A percentile compares a stretch with the other conserved stretches of the same genome.
These are phyloP conservation scores for Conomelus anceps DNA, from an alignment of 2,888 invertebrate genomes.

Conservation along the genomic window DNA sequence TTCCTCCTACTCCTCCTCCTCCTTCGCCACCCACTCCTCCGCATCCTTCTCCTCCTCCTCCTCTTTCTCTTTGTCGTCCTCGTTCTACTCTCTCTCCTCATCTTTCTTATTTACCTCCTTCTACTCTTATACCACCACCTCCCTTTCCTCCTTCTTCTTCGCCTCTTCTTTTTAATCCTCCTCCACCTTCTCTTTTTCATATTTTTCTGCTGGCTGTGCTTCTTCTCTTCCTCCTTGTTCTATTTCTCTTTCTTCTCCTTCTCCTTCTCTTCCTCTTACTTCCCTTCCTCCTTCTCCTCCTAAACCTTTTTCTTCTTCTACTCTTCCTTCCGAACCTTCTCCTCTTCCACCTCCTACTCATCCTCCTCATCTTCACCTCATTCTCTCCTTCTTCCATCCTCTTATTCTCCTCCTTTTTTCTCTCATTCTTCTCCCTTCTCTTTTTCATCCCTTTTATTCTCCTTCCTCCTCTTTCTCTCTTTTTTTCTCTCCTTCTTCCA, in stretches of 20 bases:
- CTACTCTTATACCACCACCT: too few species aligned
- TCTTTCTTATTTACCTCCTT: not conserved
- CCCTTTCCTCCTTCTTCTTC: not conserved
- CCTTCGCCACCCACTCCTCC: not conserved
- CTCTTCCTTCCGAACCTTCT: too few species aligned
- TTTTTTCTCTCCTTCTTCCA: not conserved
- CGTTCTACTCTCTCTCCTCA: not conserved
- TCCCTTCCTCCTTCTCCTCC: too few species aligned
- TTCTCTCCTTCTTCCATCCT: too few species aligned
- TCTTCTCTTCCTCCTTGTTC: not conserved
- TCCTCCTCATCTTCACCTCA: too few species aligned
- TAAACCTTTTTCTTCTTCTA: too few species aligned
- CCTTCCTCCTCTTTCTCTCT: not conserved
- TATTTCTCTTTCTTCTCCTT: not conserved
- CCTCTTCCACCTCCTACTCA: too few species aligned
- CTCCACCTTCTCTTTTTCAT: not conserved
- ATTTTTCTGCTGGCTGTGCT: too few species aligned
- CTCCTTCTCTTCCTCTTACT: too few species aligned
- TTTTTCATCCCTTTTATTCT: not conserved
- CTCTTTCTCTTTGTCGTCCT: not conserved
- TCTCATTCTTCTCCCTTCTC: not conserved
- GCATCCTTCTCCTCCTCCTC: not conserved
- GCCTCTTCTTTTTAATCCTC: not conserved
- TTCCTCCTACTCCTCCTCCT: not conserved
- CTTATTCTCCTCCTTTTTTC: too few species aligned